phyloP scores from a whole-genome alignment of 2,888 invertebrate genomes.

The Phaedon cochleariae region DNA sequence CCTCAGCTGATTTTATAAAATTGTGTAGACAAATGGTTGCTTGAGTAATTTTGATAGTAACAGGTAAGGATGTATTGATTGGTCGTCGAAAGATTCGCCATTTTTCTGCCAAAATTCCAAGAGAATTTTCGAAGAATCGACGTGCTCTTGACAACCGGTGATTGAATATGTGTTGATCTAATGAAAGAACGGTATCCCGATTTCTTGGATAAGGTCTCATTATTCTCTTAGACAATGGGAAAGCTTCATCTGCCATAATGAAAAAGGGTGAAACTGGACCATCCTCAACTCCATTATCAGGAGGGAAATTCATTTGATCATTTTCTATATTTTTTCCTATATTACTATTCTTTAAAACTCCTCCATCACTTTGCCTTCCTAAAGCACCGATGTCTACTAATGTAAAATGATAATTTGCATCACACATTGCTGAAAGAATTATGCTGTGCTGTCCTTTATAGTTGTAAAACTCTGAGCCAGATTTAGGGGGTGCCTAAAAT shows the following conservation, averaged over 20 bases:
- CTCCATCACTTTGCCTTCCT: not conserved
- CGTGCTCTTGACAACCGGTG: no score
- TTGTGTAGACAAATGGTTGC: no score
- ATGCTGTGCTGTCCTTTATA: constrained; percentile 11
- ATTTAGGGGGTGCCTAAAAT: not conserved
- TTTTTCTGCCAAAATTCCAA: no score
- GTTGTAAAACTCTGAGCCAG: constrained; percentile 5
- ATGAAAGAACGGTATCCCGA: no score
- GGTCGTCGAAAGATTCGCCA: no score
- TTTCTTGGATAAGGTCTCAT: not conserved
- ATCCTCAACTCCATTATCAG: not conserved
- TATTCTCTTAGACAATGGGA: not conserved
- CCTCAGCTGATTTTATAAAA: no score
- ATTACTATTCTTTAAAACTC: not conserved
- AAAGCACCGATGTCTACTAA: not conserved
- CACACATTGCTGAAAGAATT: not conserved
- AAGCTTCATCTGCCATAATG: not conserved
- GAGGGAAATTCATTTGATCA: not conserved
- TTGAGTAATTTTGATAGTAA: no score
- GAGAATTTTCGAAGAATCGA: no score
- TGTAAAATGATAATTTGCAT: constrained; percentile 7
- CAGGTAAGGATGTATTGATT: no score
- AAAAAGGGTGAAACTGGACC: not conserved
- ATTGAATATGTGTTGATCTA: no score
- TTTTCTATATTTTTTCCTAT: not conserved